phyloP scores from a whole-genome alignment of 2,113 vertebrate species.

The Lophotis ruficrista region DNA sequence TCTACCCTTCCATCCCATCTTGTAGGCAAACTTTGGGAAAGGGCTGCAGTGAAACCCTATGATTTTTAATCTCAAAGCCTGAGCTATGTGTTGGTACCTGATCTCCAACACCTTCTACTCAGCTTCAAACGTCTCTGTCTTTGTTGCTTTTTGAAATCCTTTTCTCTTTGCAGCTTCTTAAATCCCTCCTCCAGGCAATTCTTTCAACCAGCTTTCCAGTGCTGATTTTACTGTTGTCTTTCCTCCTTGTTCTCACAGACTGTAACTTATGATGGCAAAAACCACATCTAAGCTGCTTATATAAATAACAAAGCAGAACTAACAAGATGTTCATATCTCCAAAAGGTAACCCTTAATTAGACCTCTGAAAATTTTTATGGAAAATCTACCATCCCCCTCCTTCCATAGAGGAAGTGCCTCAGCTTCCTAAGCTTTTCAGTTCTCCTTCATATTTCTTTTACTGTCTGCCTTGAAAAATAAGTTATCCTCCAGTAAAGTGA shows the following conservation, averaged over 20 bases:
- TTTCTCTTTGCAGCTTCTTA: neutral
- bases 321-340: neutral
- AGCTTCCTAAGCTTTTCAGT: neutral
- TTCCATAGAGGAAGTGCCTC: neutral
- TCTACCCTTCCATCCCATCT: neutral
- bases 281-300: neutral
- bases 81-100: neutral
- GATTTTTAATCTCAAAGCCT: neutral
- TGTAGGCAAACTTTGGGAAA: neutral
- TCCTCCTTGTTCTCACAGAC: neutral
- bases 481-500: neutral
- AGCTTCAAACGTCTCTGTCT: neutral
- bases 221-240: neutral
- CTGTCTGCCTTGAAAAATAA: neutral
- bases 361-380: neutral
- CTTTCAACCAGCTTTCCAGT: neutral
- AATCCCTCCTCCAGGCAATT: neutral
- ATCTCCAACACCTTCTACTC: neutral
- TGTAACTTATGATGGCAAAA: neutral
- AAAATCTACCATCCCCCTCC: neutral
- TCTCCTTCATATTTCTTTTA: neutral
- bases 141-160: neutral
- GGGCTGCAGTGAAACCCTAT: neutral
- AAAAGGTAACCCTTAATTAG: neutral
- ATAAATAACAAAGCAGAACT: conserved; percentile 18